phyloP scores from a whole-genome alignment of 2,888 invertebrate genomes.

The Meteorus colon region DNA sequence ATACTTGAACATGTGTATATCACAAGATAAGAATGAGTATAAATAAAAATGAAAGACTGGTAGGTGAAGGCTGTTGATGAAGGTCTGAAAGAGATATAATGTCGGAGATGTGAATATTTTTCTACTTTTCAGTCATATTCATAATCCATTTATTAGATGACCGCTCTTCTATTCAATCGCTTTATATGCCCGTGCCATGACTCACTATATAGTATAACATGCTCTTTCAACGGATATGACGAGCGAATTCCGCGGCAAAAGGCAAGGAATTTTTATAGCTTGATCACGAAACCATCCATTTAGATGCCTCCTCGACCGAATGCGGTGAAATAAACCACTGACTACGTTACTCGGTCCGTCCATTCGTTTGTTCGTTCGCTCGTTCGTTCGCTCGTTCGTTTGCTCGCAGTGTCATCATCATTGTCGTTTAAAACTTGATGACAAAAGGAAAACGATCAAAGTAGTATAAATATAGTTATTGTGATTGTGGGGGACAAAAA shows the following conservation, averaged over 20 bases:
- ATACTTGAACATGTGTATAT: too few relatives aligned
- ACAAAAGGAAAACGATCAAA: conserved; percentile 8
- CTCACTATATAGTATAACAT: not conserved
- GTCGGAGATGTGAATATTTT: not conserved
- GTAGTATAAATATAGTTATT: conserved; percentile 1
- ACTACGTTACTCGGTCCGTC: not conserved
- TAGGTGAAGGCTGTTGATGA: too few relatives aligned
- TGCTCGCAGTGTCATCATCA: not conserved
- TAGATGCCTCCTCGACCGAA: conserved; percentile 26
- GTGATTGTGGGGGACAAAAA: not conserved
- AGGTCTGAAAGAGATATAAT: too few relatives aligned
- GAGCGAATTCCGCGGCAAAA: conserved; percentile 45
- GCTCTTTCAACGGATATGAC: conserved; percentile 46
- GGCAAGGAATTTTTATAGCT: conserved; percentile 48
- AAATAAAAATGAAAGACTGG: not conserved
- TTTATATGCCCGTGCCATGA: conserved; percentile 3
- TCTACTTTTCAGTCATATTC: conserved; percentile 1
- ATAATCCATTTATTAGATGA: not conserved
- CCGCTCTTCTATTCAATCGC: not conserved
- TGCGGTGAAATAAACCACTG: conserved; percentile 36
- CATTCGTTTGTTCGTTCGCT: not conserved
- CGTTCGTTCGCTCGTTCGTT: not conserved
- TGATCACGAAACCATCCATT: conserved; percentile 36
- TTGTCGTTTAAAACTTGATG: conserved; percentile 9
- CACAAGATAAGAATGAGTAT: not conserved